phyloP scores from a whole-genome alignment of 2,888 invertebrate species.

The Tinea semifulvella region DNA sequence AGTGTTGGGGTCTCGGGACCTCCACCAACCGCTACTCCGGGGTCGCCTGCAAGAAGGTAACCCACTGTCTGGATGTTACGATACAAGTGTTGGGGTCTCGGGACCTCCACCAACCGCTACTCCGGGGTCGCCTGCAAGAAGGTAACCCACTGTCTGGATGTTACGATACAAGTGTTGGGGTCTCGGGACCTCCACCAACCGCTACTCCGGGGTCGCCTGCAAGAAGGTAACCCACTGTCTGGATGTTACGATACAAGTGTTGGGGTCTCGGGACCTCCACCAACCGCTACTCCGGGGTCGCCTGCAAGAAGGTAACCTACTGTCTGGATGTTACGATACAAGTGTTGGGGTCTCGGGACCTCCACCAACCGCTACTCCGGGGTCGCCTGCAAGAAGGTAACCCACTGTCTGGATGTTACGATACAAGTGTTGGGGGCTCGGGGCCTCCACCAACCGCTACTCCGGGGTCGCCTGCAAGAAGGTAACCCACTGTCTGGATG shows the following conservation, averaged over 20 bases:
- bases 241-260: too few species aligned
- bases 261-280: slow-evolving; percentile 96
- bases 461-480: slow-evolving; percentile 98
- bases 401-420: too few species aligned
- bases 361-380: slow-evolving; percentile 96
- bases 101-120: slow-evolving; percentile 94
- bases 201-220: slow-evolving; percentile 96
- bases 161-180: too few species aligned
- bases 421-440: slow-evolving; percentile 93
- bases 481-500: too few species aligned
- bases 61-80: too few species aligned
- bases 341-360: slow-evolving; percentile 93
- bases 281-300: slow-evolving; percentile 94
- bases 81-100: slow-evolving; percentile 93
- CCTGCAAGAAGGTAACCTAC: slow-evolving; percentile 94
- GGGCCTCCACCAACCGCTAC: slow-evolving; percentile 94
- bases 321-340: too few species aligned
- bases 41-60: slow-evolving; percentile 95
- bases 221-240: slow-evolving; percentile 94
- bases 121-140: slow-evolving; percentile 98
- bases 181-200: slow-evolving; percentile 94
- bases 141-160: too few species aligned
- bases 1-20: slow-evolving; percentile 93
- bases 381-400: slow-evolving; percentile 95
- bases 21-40: slow-evolving; percentile 96